Percentiles rank a stretch among this genome's conserved stretches.
Evolutionary conservation across 2,797 vertebrate species (phyloP).

Genomic region (Pipistrellus pipistrellus): DNA sequence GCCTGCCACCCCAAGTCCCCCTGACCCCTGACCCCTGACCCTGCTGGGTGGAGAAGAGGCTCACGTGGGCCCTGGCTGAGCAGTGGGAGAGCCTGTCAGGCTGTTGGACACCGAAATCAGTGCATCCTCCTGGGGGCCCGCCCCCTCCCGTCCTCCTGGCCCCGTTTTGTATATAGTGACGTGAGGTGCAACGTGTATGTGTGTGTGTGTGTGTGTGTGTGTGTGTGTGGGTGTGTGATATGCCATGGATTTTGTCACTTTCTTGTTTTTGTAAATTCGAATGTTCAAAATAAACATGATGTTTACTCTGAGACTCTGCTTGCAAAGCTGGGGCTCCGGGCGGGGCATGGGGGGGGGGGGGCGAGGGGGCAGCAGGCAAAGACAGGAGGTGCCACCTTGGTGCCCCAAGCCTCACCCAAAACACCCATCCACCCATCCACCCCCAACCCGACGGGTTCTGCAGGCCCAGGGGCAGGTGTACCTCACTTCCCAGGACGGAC

Average conservation of each 20-base stretch:
- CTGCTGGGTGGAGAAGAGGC: neutral
- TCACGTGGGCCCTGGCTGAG: neutral
- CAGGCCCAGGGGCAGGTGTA: neutral
- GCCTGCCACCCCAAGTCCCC: neutral
- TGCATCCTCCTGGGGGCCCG: slow-evolving; percentile 1
- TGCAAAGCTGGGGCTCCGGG: neutral
- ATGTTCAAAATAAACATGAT: slow-evolving; percentile 89
- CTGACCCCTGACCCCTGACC: neutral
- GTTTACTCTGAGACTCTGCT: slow-evolving; percentile 85
- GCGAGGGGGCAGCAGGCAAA: neutral
- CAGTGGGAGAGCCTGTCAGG: slow-evolving; percentile 39
- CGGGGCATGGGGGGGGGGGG: neutral
- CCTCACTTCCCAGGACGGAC: neutral
- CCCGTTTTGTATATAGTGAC: slow-evolving; percentile 84
- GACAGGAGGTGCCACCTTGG: neutral
- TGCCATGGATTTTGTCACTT: slow-evolving; percentile 80
- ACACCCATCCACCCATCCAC: too few species aligned
- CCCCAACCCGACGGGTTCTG: neutral
- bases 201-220: fast-evolving
- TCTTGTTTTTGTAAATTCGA: slow-evolving; percentile 90
- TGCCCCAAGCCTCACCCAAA: neutral
- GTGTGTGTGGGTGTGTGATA: neutral
- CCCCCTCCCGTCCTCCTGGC: neutral
- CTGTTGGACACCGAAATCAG: slow-evolving; percentile 78
- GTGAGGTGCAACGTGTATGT: slow-evolving; percentile 33